These are phyloP conservation scores for Rutpela maculata DNA, from an alignment of 2,888 invertebrate species.

Conservation along the genomic window DNA sequence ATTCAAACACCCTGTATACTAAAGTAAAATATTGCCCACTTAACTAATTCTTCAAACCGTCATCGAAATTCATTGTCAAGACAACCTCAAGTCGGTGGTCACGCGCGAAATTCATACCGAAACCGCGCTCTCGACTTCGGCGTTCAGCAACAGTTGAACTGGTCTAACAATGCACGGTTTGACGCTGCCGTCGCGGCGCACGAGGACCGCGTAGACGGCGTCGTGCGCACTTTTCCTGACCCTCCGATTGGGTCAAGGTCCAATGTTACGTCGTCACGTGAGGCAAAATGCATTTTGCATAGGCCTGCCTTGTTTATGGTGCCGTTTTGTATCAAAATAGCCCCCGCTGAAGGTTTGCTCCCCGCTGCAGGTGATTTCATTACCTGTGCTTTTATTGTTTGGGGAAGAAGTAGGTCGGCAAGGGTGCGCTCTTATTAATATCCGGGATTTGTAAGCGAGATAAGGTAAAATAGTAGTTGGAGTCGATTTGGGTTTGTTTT, in stretches of 20 bases:
- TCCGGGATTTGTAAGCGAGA: background rate
- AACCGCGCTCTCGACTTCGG: conserved; percentile 28
- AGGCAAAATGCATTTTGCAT: conserved; percentile 67
- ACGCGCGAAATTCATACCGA: conserved; percentile 34
- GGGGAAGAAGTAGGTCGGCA: background rate
- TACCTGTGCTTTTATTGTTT: conserved; percentile 18
- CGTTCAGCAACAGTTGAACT: conserved; percentile 69
- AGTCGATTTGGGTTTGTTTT: background rate
- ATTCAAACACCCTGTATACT: background rate
- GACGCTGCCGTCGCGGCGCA: conserved; percentile 66
- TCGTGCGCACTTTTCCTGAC: conserved; percentile 73
- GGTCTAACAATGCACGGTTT: conserved; percentile 61
- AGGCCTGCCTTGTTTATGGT: conserved; percentile 55
- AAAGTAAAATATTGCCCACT: background rate
- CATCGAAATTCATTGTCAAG: background rate
- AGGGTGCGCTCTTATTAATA: background rate
- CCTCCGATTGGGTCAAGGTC: conserved; percentile 71
- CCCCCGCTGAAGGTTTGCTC: background rate
- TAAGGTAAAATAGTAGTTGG: background rate
- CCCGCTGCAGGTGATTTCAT: conserved; percentile 19
- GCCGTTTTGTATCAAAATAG: conserved; percentile 13
- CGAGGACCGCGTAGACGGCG: conserved; percentile 75
- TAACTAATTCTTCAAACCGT: background rate
- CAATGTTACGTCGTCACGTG: conserved; percentile 68
- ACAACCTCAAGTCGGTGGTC: background rate